phyloP scores from a whole-genome alignment of 2,113 vertebrate genomes.

The Neotoma lepida region DNA sequence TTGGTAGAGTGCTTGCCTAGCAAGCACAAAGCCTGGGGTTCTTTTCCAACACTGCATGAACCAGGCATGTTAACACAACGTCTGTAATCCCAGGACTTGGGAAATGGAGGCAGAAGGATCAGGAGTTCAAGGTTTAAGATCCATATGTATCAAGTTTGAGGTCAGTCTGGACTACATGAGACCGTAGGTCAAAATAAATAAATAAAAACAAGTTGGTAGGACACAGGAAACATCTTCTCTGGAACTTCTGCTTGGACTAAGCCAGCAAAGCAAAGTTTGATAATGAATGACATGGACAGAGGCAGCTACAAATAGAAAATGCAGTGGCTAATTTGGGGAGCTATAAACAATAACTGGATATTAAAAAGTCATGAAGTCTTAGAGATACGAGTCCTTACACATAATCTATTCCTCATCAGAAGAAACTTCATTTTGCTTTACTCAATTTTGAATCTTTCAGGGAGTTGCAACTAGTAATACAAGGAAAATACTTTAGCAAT shows the following conservation, averaged over 20 bases:
- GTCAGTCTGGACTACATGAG: neutral
- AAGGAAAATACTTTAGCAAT: constrained; percentile 11
- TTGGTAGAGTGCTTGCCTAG: neutral
- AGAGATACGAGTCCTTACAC: neutral
- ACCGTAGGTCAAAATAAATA: neutral
- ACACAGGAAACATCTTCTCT: neutral
- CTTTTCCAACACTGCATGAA: neutral
- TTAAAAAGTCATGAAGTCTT: neutral
- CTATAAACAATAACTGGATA: neutral
- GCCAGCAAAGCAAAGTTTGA: constrained; percentile 15
- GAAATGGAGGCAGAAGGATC: neutral
- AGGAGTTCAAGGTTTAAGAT: neutral
- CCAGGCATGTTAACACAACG: neutral
- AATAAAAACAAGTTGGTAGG: neutral
- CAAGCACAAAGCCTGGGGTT: neutral
- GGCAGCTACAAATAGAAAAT: neutral
- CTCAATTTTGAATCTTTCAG: constrained; percentile 15
- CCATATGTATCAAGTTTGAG: neutral
- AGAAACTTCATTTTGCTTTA: constrained; percentile 54
- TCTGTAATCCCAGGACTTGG: neutral
- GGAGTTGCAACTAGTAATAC: neutral
- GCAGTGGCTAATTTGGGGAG: neutral
- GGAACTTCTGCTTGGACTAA: constrained; percentile 53
- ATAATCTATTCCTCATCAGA: constrained; percentile 22
- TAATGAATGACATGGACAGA: neutral